These are phyloP conservation scores for Florisuga fusca DNA, from an alignment of 2,797 vertebrate genomes.

Conservation along the genomic window DNA sequence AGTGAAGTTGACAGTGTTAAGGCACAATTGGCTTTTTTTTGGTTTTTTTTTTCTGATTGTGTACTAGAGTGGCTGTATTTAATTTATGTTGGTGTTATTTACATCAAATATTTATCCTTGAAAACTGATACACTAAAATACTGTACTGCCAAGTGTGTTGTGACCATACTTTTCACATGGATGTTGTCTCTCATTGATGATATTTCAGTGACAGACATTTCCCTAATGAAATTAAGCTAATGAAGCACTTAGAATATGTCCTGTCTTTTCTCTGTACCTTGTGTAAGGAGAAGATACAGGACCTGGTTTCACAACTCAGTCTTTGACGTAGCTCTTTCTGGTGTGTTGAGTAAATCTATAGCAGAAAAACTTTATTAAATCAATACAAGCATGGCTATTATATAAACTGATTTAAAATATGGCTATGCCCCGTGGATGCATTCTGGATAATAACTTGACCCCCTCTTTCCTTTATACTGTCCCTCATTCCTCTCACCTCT, in stretches of 20 bases:
- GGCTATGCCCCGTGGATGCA: slow-evolving; percentile 1
- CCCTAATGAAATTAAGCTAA: not conserved
- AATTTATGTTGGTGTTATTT: not conserved
- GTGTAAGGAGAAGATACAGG: not conserved
- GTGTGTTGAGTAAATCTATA: not conserved
- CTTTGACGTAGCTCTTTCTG: slow-evolving; percentile 9
- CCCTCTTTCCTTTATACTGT: slow-evolving; percentile 22
- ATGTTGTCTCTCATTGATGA: not conserved
- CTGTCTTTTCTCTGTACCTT: not conserved
- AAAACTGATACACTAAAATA: not conserved
- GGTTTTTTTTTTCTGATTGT: not conserved
- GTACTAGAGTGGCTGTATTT: not conserved
- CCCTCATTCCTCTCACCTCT: not conserved
- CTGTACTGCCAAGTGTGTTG: not conserved
- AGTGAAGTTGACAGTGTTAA: not conserved
- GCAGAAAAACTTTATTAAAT: slow-evolving; percentile 49
- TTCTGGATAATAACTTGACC: slow-evolving; percentile 64
- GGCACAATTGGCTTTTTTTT: not conserved
- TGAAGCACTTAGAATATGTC: not conserved
- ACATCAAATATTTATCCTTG: not conserved
- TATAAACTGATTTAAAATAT: slow-evolving; percentile 44
- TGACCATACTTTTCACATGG: not conserved
- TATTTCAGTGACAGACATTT: slow-evolving; percentile 42
- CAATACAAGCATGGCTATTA: slow-evolving; percentile 30
- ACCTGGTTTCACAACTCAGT: not conserved